Evolutionary conservation across 2,888 invertebrate genomes (phyloP).

Genomic region (Caenorhabditis plicata): DNA sequence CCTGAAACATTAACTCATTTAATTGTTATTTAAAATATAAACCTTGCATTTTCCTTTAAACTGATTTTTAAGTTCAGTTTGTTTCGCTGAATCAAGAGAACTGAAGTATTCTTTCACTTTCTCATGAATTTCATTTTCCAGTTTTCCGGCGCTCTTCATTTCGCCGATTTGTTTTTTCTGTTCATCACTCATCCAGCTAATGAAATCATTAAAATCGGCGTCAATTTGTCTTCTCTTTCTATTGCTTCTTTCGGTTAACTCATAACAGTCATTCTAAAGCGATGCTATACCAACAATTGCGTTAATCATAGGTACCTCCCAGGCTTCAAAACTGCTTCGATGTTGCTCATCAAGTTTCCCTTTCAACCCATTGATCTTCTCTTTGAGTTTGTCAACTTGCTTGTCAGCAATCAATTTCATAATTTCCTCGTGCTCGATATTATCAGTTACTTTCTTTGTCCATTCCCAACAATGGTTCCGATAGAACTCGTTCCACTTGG

Average conservation of each 20-base stretch:
- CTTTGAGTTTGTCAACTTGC: slow-evolving; percentile 27
- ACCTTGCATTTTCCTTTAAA: slow-evolving; percentile 42
- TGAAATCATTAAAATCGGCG: slow-evolving; percentile 25
- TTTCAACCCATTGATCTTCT: slow-evolving; percentile 38
- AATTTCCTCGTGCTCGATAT: slow-evolving; percentile 14
- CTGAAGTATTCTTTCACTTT: slow-evolving; percentile 50
- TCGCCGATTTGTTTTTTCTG: slow-evolving; percentile 29
- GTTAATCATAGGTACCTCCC: slow-evolving; percentile 10
- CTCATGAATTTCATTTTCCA: slow-evolving; percentile 33
- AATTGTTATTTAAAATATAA: too few relatives aligned
- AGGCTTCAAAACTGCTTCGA: slow-evolving; percentile 29
- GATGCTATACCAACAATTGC: background rate
- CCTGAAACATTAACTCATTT: too few relatives aligned
- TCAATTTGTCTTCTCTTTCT: slow-evolving; percentile 26
- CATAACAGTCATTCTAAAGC: slow-evolving; percentile 24
- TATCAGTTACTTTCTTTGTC: slow-evolving; percentile 20
- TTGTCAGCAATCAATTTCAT: slow-evolving; percentile 23
- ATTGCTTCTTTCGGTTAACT: slow-evolving; percentile 11
- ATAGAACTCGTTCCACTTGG: slow-evolving; percentile 42
- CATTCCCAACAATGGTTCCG: slow-evolving; percentile 37
- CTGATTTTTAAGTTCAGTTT: slow-evolving; percentile 20
- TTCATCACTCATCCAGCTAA: slow-evolving; percentile 43
- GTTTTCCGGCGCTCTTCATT: slow-evolving; percentile 30
- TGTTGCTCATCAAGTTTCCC: slow-evolving; percentile 34
- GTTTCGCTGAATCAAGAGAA: slow-evolving; percentile 26